Conservation (phyloP, 2,113 vertebrate genomes). For the Gila orcuttii region DNA sequence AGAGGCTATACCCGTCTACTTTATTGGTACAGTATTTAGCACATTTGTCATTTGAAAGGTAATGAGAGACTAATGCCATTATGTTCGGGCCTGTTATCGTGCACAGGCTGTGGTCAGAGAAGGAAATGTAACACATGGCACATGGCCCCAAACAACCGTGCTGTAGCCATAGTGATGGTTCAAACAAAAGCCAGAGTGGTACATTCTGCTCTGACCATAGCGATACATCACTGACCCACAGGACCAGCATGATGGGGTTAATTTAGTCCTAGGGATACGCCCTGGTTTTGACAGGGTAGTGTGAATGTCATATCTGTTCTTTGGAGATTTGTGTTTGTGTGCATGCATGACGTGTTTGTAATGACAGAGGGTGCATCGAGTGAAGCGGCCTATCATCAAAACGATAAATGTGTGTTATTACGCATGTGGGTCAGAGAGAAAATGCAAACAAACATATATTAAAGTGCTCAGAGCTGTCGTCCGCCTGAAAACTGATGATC, state of each 20-base stretch:
- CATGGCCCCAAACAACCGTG: conserved; percentile 14
- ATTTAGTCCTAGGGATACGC: conserved; percentile 44
- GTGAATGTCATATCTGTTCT: conserved; percentile 28
- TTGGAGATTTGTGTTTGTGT: conserved; percentile 12
- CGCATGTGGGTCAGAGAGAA: conserved; percentile 7
- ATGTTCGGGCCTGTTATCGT: not conserved
- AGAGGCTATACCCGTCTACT: not conserved
- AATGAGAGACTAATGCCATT: conserved; percentile 19
- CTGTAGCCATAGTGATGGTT: conserved; percentile 38
- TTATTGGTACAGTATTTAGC: not conserved
- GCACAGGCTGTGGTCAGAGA: conserved; percentile 16
- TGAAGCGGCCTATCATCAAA: conserved; percentile 33
- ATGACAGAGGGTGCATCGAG: conserved; percentile 36
- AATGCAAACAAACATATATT: conserved; percentile 20
- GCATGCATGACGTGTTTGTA: conserved; percentile 12
- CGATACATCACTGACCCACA: conserved; percentile 40
- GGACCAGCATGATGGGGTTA: conserved; percentile 24
- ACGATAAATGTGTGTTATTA: conserved; percentile 9
- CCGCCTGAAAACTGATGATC: too few relatives aligned
- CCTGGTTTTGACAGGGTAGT: conserved; percentile 43
- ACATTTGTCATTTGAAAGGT: conserved; percentile 31
- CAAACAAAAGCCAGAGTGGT: conserved; percentile 46
- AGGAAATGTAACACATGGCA: conserved; percentile 15
- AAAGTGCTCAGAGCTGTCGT: too few relatives aligned
- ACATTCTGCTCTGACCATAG: conserved; percentile 39